These are phyloP conservation scores for Dolichotis patagonum DNA, from an alignment of 2,113 vertebrate genomes.

Conservation along the genomic window DNA sequence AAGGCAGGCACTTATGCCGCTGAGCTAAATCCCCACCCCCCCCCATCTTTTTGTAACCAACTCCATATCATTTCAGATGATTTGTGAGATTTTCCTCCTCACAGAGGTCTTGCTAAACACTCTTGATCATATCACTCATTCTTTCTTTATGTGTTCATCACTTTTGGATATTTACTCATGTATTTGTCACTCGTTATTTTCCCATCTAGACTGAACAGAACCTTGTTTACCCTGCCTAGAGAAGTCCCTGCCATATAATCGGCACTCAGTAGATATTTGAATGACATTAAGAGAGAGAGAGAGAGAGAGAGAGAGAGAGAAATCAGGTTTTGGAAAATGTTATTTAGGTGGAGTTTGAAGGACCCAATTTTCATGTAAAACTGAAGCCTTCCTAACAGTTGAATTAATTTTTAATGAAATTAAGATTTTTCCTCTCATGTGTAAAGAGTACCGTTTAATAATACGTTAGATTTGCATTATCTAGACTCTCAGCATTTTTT, in stretches of 20 bases:
- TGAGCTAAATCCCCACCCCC: too few species aligned
- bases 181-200: background rate
- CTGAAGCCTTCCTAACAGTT: slow-evolving; percentile 40
- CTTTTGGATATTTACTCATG: background rate
- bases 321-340: background rate
- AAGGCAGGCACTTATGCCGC: too few species aligned
- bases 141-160: background rate
- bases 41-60: background rate
- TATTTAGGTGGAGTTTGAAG: slow-evolving; percentile 33
- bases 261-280: background rate
- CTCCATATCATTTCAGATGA: background rate
- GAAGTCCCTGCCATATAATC: background rate
- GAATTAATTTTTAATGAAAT: slow-evolving; percentile 72
- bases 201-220: background rate
- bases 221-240: background rate
- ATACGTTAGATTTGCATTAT: slow-evolving; percentile 73
- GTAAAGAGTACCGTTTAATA: slow-evolving; percentile 69
- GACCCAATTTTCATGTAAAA: background rate
- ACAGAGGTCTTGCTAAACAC: background rate
- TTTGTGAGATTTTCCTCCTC: background rate
- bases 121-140: too few species aligned
- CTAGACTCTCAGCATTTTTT: slow-evolving; percentile 72
- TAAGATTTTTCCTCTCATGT: slow-evolving; percentile 51
- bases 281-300: background rate
- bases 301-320: background rate